A percentile compares a stretch with the other conserved stretches of the same genome.
These are phyloP conservation scores for Nycticorax nycticorax DNA, from an alignment of 2,113 vertebrate species.

Conservation along the genomic window DNA sequence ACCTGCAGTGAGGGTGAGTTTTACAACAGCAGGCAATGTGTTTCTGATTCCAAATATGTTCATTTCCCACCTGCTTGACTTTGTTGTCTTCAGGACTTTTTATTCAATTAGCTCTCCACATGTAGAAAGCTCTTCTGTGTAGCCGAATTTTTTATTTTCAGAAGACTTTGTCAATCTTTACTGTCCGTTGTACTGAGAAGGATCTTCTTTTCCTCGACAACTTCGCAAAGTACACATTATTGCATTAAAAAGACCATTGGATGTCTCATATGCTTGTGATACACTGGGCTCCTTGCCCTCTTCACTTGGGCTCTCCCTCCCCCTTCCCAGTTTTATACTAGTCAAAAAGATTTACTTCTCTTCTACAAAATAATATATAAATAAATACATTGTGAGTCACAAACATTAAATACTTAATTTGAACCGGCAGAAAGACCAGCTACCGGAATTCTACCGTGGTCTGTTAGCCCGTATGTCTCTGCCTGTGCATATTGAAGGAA, in stretches of 20 bases:
- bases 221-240: not conserved
- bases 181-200: not conserved
- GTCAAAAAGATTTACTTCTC: slow-evolving; percentile 28
- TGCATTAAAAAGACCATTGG: not conserved
- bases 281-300: not conserved
- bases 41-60: not conserved
- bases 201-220: not conserved
- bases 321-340: not conserved
- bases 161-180: not conserved
- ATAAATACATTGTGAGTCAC: slow-evolving; percentile 24
- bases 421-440: slow-evolving; percentile 33
- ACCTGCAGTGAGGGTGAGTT: not conserved
- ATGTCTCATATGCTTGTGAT: not conserved
- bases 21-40: not conserved
- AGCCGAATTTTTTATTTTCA: slow-evolving; percentile 11
- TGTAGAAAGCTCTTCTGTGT: not conserved
- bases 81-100: not conserved
- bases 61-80: not conserved
- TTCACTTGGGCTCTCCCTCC: not conserved
- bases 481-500: slow-evolving; percentile 20
- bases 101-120: not conserved
- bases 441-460: slow-evolving; percentile 20
- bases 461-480: slow-evolving; percentile 42
- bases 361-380: slow-evolving; percentile 43
- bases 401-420: slow-evolving; percentile 53